Evolutionary conservation across 2,113 vertebrate genomes (phyloP).

Genomic region (Mobula birostris): DNA sequence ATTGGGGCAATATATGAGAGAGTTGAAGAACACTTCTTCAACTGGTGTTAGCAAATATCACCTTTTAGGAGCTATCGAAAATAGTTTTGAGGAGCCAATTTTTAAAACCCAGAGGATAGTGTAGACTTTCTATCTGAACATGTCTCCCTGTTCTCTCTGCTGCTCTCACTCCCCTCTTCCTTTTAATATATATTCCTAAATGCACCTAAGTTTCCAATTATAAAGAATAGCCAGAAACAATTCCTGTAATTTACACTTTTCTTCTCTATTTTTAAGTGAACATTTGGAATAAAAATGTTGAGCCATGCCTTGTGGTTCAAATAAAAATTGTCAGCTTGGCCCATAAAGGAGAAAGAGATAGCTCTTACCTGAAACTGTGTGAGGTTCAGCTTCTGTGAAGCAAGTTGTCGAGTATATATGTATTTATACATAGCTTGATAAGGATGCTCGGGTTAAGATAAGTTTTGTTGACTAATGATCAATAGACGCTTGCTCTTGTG

Average conservation of each 20-base stretch:
- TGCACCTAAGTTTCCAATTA: not conserved
- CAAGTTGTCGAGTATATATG: not conserved
- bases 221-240: not conserved
- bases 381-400: no score
- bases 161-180: not conserved
- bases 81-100: no score
- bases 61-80: no score
- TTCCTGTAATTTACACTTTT: not conserved
- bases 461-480: not conserved
- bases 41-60: no score
- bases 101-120: no score
- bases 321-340: not conserved
- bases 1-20: no score
- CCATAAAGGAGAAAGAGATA: not conserved
- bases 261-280: not conserved
- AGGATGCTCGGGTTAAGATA: not conserved
- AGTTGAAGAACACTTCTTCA: no score
- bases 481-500: not conserved
- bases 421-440: not conserved
- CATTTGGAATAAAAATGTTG: not conserved
- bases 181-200: not conserved
- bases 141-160: not conserved
- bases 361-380: not conserved
- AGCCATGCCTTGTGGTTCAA: not conserved
- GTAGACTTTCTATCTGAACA: no score